phyloP scores from a whole-genome alignment of 1,140 invertebrate genomes.

The Drosophila nigromelanica region DNA sequence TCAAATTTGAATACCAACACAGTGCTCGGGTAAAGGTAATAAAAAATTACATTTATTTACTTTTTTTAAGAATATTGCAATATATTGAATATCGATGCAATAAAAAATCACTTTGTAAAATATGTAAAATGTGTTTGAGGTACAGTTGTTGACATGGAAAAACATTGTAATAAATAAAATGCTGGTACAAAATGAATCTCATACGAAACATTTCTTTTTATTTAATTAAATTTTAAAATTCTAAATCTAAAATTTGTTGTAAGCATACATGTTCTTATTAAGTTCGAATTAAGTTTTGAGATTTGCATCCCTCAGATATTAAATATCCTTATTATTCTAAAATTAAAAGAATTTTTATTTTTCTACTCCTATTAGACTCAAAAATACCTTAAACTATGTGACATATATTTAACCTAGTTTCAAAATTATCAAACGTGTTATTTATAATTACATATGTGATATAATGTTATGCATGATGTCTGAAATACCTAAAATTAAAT shows the following conservation, averaged over 20 bases:
- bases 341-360: no score
- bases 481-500: neutral
- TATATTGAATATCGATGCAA: conserved; percentile 1
- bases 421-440: neutral
- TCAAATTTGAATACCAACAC: conserved; percentile 34
- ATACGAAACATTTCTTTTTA: no score
- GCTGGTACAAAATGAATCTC: no score
- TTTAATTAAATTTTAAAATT: no score
- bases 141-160: conserved; percentile 6
- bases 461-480: neutral
- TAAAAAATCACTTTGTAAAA: conserved; percentile 17
- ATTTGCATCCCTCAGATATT: no score
- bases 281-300: no score
- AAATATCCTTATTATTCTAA: no score
- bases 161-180: neutral
- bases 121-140: conserved; percentile 12
- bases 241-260: no score
- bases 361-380: no score
- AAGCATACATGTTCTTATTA: no score
- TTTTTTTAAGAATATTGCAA: neutral
- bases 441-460: neutral
- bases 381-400: no score
- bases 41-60: conserved; percentile 4
- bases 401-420: neutral
- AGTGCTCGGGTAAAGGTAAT: conserved; percentile 43